Percentiles rank a stretch among this genome's conserved stretches.
Evolutionary conservation across 1,140 invertebrate genomes (phyloP).

Genomic region (Trichogramma pretiosum): DNA sequence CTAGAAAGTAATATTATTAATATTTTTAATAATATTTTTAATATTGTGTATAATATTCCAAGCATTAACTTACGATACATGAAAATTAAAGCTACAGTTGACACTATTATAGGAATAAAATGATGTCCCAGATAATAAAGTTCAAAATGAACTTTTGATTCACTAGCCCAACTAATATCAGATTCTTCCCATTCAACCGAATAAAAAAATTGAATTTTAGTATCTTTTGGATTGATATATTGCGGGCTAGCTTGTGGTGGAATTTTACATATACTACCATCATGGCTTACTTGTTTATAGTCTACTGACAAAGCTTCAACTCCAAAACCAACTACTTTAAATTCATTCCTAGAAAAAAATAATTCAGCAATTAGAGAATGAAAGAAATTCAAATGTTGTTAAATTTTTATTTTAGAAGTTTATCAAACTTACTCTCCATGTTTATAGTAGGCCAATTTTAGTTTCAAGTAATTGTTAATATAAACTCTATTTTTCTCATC

Average conservation of each 20-base stretch:
- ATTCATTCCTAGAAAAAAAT: constrained; percentile 58
- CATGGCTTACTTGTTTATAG: constrained; percentile 56
- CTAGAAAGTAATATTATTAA: constrained; percentile 41
- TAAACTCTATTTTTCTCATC: constrained; percentile 65
- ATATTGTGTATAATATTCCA: neutral
- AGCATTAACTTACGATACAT: constrained; percentile 64
- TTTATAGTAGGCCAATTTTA: constrained; percentile 85
- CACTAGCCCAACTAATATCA: constrained; percentile 87
- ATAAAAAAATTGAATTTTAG: constrained; percentile 82
- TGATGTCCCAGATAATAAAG: constrained; percentile 98
- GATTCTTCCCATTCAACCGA: constrained; percentile 88
- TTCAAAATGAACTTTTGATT: constrained; percentile 92
- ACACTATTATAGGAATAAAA: constrained; percentile 99
- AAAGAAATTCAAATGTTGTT: constrained; percentile 5
- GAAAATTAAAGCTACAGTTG: constrained; percentile 92
- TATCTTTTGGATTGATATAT: constrained; percentile 63
- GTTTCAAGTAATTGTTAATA: constrained; percentile 90
- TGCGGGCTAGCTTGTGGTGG: constrained; percentile 59
- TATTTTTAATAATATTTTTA: neutral
- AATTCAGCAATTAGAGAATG: constrained; percentile 9
- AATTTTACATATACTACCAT: constrained; percentile 57
- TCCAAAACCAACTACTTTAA: constrained; percentile 93
- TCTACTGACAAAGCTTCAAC: constrained; percentile 74
- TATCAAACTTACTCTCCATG: constrained; percentile 56
- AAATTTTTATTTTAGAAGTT: neutral